Conservation (phyloP, 2,888 invertebrate genomes). For the Cryptosula pallasiana region DNA sequence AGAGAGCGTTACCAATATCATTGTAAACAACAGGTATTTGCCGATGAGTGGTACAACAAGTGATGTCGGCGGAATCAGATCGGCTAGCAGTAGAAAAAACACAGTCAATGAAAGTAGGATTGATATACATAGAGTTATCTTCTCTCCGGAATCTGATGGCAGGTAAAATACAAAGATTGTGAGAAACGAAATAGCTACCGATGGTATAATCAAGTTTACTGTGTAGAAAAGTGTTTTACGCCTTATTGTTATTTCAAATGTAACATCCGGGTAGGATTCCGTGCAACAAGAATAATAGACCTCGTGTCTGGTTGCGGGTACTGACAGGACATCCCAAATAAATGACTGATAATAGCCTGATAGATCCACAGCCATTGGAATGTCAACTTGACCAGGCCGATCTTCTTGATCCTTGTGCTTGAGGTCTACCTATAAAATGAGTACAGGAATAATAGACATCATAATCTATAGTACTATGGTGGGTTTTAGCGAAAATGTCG, state of each 20-base stretch:
- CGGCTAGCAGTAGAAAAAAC: constrained; percentile 93
- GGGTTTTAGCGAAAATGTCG: no score
- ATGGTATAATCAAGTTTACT: constrained; percentile 58
- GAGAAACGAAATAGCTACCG: constrained; percentile 90
- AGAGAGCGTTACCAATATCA: constrained; percentile 53
- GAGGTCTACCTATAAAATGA: constrained; percentile 50
- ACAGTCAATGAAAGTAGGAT: constrained; percentile 97
- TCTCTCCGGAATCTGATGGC: constrained; percentile 95
- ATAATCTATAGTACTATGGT: no score
- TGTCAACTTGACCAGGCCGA: constrained; percentile 28
- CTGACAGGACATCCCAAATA: constrained; percentile 97
- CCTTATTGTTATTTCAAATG: constrained; percentile 91
- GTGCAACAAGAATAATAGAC: constrained; percentile 80
- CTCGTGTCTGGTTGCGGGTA: constrained; percentile 56
- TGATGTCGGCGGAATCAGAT: constrained; percentile 95
- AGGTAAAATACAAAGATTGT: constrained; percentile 95
- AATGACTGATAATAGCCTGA: constrained; percentile 97
- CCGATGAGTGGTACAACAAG: constrained; percentile 63
- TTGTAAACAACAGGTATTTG: constrained; percentile 66
- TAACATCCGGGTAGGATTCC: constrained; percentile 90
- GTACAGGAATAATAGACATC: no score
- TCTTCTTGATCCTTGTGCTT: constrained; percentile 37
- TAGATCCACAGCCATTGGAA: constrained; percentile 76
- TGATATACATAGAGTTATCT: constrained; percentile 96
- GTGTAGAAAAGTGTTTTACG: constrained; percentile 93